A percentile compares a stretch with the other conserved stretches of the same genome.
Conservation (phyloP, 2,797 vertebrate species). For the Cirrhinus mrigala region DNA sequence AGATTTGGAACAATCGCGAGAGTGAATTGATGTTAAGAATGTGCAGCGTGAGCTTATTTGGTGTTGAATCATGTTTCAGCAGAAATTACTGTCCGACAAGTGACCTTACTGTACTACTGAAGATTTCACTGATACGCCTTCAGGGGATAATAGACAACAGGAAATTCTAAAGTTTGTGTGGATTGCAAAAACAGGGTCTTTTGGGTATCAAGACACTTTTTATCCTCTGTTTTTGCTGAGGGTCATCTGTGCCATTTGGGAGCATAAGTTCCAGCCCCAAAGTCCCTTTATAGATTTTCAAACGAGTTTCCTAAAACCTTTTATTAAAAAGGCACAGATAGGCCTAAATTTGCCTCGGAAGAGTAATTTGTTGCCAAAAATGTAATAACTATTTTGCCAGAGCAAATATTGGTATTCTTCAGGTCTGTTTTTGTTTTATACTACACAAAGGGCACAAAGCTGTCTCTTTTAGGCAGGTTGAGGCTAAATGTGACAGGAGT, state of each 20-base stretch:
- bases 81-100: constrained; percentile 13
- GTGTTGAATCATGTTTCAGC: constrained; percentile 22
- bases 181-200: constrained; percentile 13
- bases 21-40: not conserved
- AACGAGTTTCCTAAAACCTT: constrained; percentile 14
- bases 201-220: constrained; percentile 13
- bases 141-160: constrained; percentile 25
- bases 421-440: constrained; percentile 40
- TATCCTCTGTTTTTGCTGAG: not conserved
- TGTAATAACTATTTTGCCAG: constrained; percentile 35
- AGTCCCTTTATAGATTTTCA: constrained; percentile 16
- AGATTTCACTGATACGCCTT: not conserved
- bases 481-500: constrained; percentile 70
- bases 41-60: constrained; percentile 11
- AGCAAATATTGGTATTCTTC: constrained; percentile 54
- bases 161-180: constrained; percentile 1
- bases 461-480: constrained; percentile 61
- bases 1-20: not conserved
- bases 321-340: constrained; percentile 24
- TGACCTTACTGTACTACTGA: constrained; percentile 30
- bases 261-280: not conserved
- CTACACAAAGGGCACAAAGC: constrained; percentile 49
- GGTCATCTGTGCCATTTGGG: constrained; percentile 15
- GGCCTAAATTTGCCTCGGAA: constrained; percentile 35
- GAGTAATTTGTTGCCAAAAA: constrained; percentile 27